Evolutionary conservation across 2,113 vertebrate species (phyloP).

Genomic region (Macrotus californicus): DNA sequence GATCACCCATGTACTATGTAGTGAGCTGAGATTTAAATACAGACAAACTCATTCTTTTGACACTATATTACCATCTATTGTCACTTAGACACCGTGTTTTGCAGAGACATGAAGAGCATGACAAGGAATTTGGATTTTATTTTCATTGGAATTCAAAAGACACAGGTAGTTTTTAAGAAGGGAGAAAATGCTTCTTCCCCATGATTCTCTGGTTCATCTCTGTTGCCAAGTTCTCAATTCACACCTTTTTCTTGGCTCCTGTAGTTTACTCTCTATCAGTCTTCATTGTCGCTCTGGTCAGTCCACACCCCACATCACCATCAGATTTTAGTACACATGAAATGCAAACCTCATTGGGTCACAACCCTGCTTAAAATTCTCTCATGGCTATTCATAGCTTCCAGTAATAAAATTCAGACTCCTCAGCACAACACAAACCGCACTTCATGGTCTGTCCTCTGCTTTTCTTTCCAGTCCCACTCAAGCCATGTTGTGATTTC

Average conservation of each 20-base stretch:
- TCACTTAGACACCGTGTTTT: background rate
- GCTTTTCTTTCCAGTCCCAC: background rate
- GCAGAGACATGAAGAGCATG: background rate
- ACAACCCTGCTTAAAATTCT: background rate
- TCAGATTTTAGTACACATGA: background rate
- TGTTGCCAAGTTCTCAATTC: background rate
- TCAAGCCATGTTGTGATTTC: background rate
- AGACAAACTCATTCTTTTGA: background rate
- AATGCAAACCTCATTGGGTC: background rate
- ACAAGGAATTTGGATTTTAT: background rate
- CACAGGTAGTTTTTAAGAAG: background rate
- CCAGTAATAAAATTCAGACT: background rate
- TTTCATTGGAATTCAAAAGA: background rate
- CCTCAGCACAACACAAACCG: background rate
- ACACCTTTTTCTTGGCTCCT: background rate
- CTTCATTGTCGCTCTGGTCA: background rate
- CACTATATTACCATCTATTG: background rate
- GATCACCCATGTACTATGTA: background rate
- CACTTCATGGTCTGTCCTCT: background rate
- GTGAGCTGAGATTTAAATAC: background rate
- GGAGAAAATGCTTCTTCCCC: background rate
- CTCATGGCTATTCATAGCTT: background rate
- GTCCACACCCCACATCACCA: background rate
- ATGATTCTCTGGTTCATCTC: background rate
- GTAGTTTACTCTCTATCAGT: background rate